phyloP scores from a whole-genome alignment of 92 coral and sea anemone species.

The Zoanthus solanderi region DNA sequence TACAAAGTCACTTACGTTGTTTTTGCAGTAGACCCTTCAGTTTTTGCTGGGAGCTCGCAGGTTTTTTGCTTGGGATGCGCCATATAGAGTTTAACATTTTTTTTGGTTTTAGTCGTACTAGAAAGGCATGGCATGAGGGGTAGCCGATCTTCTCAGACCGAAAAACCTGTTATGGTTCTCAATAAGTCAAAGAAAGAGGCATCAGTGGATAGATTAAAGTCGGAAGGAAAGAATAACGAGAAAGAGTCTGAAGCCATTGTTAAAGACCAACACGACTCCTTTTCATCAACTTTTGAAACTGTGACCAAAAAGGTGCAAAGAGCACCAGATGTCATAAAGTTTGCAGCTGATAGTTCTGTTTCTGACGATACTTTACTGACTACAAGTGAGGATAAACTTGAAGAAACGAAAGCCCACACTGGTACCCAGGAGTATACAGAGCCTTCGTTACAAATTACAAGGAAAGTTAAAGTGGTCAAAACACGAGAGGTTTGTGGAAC shows the following conservation, averaged over 20 bases:
- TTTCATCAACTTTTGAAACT: not conserved
- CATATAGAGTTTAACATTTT: not conserved
- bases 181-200: not conserved
- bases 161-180: slow-evolving; percentile 2
- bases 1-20: no score
- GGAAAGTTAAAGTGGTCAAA: slow-evolving; percentile 26
- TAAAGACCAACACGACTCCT: not conserved
- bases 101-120: not conserved
- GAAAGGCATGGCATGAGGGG: not conserved
- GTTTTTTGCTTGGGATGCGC: no score
- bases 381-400: not conserved
- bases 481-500: not conserved
- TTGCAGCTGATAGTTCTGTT: slow-evolving; percentile 47
- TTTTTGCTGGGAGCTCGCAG: no score
- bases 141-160: not conserved
- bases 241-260: not conserved
- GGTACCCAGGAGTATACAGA: not conserved
- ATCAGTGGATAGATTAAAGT: not conserved
- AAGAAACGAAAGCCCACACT: not conserved
- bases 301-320: not conserved
- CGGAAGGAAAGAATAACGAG: not conserved
- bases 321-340: slow-evolving; percentile 6
- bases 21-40: no score
- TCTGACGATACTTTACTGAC: slow-evolving; percentile 23
- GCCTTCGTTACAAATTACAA: not conserved